Percentiles rank a stretch among this genome's conserved stretches.
These are phyloP conservation scores for Thecocarcelia acutangulata DNA, from an alignment of 2,888 invertebrate genomes.

Conservation along the genomic window DNA sequence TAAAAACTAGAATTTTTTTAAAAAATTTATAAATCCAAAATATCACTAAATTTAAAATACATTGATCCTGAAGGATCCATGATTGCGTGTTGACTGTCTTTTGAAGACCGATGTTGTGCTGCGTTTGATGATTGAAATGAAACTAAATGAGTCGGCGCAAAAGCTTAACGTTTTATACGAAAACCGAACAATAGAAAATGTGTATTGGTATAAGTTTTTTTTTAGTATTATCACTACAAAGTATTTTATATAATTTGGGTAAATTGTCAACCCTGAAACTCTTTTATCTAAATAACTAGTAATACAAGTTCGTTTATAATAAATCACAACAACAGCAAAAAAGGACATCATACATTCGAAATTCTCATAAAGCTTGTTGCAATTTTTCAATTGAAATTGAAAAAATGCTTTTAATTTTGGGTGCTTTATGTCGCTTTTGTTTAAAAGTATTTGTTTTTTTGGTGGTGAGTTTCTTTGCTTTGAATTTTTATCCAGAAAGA, in stretches of 20 bases:
- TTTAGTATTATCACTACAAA: conserved; percentile 66
- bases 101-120: conserved; percentile 73
- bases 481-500: conserved; percentile 49
- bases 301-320: conserved; percentile 48
- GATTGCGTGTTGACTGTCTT: conserved; percentile 35
- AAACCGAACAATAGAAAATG: conserved; percentile 18
- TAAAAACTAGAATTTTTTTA: neutral
- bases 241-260: conserved; percentile 59
- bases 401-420: conserved; percentile 40
- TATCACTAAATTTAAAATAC: conserved; percentile 39
- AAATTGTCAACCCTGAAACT: conserved; percentile 42
- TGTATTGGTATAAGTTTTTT: conserved; percentile 38
- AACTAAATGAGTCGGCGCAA: conserved; percentile 79
- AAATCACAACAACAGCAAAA: conserved; percentile 1
- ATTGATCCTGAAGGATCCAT: conserved; percentile 59
- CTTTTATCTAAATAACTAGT: conserved; percentile 53
- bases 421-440: conserved; percentile 51
- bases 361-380: conserved; percentile 72
- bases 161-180: conserved; percentile 75
- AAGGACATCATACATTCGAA: conserved; percentile 46
- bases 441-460: conserved; percentile 39
- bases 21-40: conserved; percentile 45
- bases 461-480: conserved; percentile 66
- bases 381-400: conserved; percentile 73
- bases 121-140: conserved; percentile 78